These are phyloP conservation scores for Alauda arvensis DNA, from an alignment of 2,797 vertebrate species.

Conservation along the genomic window DNA sequence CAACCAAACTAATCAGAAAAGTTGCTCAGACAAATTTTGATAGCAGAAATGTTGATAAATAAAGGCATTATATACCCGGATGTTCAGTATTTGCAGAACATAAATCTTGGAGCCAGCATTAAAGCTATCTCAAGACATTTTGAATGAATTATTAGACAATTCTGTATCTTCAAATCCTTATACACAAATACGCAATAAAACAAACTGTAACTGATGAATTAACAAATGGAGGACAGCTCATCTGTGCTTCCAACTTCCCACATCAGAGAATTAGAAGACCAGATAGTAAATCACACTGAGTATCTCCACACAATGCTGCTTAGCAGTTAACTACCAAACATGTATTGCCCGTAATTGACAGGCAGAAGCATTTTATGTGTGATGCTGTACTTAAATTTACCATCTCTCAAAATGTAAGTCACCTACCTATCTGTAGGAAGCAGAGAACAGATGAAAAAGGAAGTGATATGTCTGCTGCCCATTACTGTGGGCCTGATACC, in stretches of 20 bases:
- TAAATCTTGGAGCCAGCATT: neutral
- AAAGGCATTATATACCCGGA: neutral
- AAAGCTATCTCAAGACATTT: slow-evolving; percentile 3
- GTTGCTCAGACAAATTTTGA: neutral
- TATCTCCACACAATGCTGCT: neutral
- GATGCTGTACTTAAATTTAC: slow-evolving; percentile 14
- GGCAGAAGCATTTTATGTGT: slow-evolving; percentile 25
- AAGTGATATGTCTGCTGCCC: neutral
- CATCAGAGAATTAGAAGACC: slow-evolving; percentile 24
- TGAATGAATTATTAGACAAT: slow-evolving; percentile 30
- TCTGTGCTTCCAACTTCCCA: slow-evolving; percentile 1
- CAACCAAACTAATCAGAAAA: neutral
- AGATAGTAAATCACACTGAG: slow-evolving; percentile 30
- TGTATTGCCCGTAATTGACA: neutral
- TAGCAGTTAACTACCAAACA: slow-evolving; percentile 30
- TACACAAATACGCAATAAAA: slow-evolving; percentile 35
- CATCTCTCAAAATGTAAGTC: neutral
- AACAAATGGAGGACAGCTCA: slow-evolving; percentile 23
- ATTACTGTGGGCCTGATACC: neutral
- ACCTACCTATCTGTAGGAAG: neutral
- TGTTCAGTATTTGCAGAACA: neutral
- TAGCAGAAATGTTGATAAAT: neutral
- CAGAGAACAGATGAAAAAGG: neutral
- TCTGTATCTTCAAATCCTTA: slow-evolving; percentile 2
- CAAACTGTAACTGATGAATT: slow-evolving; percentile 25